These are phyloP conservation scores for Lasioglossum vierecki DNA, from an alignment of 2,888 invertebrate species.

Conservation along the genomic window DNA sequence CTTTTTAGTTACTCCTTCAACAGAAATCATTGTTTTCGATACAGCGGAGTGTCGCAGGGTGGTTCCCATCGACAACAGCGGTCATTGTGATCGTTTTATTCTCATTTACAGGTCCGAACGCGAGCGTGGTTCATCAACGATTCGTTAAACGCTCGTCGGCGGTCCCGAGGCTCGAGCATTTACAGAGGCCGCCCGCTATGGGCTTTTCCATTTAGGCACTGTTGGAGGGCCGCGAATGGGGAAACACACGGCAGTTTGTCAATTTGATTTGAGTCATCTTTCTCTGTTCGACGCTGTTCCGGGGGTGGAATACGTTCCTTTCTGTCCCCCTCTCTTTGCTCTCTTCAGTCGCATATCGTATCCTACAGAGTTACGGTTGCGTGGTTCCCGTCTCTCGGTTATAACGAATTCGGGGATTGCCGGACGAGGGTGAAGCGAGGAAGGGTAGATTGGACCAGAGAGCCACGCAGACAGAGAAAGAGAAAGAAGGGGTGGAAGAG, in stretches of 20 bases:
- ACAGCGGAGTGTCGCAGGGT: not conserved
- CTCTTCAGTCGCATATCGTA: conserved; percentile 53
- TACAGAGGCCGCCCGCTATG: not conserved
- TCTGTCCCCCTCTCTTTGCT: conserved; percentile 24
- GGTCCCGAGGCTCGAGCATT: not conserved
- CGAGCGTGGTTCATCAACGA: not conserved
- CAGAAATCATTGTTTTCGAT: not conserved
- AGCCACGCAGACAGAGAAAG: conserved; percentile 15
- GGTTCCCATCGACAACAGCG: not conserved
- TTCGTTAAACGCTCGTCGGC: conserved; percentile 2
- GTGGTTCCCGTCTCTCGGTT: conserved; percentile 62
- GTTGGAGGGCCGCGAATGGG: conserved; percentile 32
- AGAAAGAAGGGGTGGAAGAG: conserved; percentile 21
- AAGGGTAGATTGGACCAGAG: conserved; percentile 24
- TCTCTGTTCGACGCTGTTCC: conserved; percentile 39
- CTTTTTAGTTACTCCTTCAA: not conserved
- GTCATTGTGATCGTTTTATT: not conserved
- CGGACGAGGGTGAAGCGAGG: conserved; percentile 49
- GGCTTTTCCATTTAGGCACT: not conserved
- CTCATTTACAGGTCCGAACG: not conserved
- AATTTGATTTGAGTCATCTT: conserved; percentile 66
- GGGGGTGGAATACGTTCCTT: conserved; percentile 13
- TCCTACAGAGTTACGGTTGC: conserved; percentile 67
- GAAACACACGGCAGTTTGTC: conserved; percentile 65
- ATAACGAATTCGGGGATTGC: conserved; percentile 68